Conservation (phyloP, 2,113 vertebrate genomes). For the Toxostoma redivivum region DNA sequence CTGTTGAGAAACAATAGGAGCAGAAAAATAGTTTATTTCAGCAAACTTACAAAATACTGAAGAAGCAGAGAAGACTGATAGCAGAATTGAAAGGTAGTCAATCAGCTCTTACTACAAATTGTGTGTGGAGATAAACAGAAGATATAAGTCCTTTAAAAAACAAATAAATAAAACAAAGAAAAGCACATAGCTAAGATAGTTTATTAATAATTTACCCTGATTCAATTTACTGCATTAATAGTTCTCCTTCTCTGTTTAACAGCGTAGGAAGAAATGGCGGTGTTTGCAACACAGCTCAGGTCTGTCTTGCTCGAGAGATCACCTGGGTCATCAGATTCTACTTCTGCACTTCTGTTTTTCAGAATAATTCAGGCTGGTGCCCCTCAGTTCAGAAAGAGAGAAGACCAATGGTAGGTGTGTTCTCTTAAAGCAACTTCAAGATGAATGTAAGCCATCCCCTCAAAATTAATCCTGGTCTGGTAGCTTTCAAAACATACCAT, state of each 20-base stretch:
- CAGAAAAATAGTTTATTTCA: background rate
- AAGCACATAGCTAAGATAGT: background rate
- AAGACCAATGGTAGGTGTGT: background rate
- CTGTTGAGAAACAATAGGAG: background rate
- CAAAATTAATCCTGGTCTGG: background rate
- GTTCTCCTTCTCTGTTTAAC: background rate
- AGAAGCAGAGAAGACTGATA: background rate
- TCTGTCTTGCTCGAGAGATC: background rate
- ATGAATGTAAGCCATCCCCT: background rate
- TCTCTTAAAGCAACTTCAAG: background rate
- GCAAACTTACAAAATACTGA: background rate
- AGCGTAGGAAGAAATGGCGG: rapidly evolving
- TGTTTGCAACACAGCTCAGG: background rate
- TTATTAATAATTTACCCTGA: background rate
- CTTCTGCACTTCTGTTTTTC: background rate
- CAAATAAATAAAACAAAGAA: background rate
- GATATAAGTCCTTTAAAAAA: background rate
- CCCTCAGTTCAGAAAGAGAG: background rate
- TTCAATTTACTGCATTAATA: background rate
- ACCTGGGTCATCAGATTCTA: background rate
- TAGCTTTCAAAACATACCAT: background rate
- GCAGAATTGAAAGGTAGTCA: background rate
- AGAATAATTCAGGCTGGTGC: background rate
- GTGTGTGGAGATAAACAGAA: background rate
- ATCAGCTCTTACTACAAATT: background rate